Evolutionary conservation across 37 sponge, comb jelly and placozoan species (phyloP).

Genomic region (Cliona cf. orientalis): DNA sequence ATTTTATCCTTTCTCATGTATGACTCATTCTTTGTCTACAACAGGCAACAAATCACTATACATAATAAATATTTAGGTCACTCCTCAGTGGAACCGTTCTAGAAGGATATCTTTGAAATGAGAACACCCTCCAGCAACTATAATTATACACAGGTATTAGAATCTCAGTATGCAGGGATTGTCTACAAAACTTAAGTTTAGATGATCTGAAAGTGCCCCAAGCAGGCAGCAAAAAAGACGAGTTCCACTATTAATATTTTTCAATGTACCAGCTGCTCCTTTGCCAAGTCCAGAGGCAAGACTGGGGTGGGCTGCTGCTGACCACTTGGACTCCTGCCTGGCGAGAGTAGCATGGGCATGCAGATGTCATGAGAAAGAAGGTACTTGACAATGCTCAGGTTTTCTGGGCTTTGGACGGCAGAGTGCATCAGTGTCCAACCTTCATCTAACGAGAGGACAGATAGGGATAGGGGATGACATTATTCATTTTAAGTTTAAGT

Average conservation of each 20-base stretch:
- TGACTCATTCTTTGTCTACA: neutral
- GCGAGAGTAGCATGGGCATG: conserved; percentile 26
- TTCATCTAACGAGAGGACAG: neutral
- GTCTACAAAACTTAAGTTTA: no score
- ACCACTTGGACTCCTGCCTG: neutral
- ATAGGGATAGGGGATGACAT: neutral
- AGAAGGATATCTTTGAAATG: no score
- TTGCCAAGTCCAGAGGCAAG: conserved; percentile 15
- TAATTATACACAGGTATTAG: no score
- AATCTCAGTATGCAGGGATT: no score
- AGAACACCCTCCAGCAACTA: no score
- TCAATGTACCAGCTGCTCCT: neutral
- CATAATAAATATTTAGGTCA: no score
- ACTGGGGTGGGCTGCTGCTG: neutral
- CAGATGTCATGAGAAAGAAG: conserved; percentile 50
- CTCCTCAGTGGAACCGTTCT: no score
- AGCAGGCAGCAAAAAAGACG: neutral
- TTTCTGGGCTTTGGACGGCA: conserved; percentile 1
- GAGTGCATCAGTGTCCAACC: conserved; percentile 50
- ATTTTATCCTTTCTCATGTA: neutral
- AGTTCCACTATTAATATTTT: neutral
- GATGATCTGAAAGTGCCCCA: no score
- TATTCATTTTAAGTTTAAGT: no score
- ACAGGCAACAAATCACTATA: neutral
- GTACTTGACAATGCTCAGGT: conserved; percentile 34